Base-by-base conservation (phyloP, 2,888 invertebrate species). In the Helleia helle region DNA sequence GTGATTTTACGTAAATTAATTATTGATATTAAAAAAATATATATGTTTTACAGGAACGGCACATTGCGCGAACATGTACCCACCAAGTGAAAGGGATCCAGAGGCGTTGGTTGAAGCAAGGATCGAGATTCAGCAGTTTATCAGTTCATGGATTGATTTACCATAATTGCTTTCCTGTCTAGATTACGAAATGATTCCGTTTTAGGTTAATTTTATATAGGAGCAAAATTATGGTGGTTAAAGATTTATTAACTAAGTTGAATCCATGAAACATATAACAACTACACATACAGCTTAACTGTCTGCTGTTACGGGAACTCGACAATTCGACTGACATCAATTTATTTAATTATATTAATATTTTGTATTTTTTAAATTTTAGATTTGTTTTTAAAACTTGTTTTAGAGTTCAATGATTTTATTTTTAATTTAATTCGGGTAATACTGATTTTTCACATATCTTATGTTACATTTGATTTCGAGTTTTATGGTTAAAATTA, bases 51-150 rank as follows among this genome's bases (percentile, higher is more conserved):
- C 41, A 94, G 95, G 95, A 27, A 95, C 96, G n/a, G 96, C 96
- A 4, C 96, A 97, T 68, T 97, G 96, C 71, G 96, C 96, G 1
- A 93, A 96, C 64, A 94, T 96, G 94, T 96, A 96, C 65, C 95
- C 96, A 17, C 75, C 89, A 4, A 76, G 88, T 4, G 75, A 86
- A 0, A 65, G 77, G 1, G 96, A 97, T 72, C 74, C 87, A 3
- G 88, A 89, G 0, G 87, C 90, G 41, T 75, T 96, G 44, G 86
- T 79, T 24, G 81, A 83, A 31, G 95, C 95, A 0, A 88, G 96
- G 41, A 66, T 86, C 18, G 71, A 88, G 62, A 88, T 94, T 52
- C 75, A 79, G 22, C 58, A 81, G 40, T 74, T 88, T 14, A 87
- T 93, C 38, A 79, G 70, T 4, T 56, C 79, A 6, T 93, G 92